Conservation (phyloP, 2,888 invertebrate species). For the Caenorhabditis plicata region DNA sequence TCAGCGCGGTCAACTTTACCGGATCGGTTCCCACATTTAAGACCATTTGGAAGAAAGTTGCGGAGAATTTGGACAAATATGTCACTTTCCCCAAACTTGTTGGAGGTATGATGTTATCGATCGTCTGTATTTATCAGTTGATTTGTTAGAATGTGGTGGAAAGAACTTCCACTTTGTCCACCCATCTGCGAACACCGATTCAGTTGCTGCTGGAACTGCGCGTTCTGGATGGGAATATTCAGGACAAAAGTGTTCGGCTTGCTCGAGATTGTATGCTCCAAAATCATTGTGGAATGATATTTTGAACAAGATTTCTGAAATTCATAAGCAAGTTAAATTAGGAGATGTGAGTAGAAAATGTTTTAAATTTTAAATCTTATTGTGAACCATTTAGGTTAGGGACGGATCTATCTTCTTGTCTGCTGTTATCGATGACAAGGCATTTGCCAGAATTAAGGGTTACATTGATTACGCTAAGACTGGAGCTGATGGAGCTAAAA, state of each 20-base stretch:
- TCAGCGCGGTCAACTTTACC: slow-evolving; percentile 92
- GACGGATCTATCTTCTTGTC: slow-evolving; percentile 75
- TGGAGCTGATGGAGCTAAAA: slow-evolving; percentile 69
- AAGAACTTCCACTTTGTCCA: slow-evolving; percentile 99
- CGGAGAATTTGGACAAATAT: slow-evolving; percentile 81
- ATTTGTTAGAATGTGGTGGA: slow-evolving; percentile 83
- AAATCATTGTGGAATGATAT: slow-evolving; percentile 81
- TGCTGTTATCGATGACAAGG: slow-evolving; percentile 92
- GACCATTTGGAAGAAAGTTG: slow-evolving; percentile 88
- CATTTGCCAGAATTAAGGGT: slow-evolving; percentile 83
- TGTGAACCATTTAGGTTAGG: slow-evolving; percentile 46
- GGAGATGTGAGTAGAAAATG: slow-evolving; percentile 78
- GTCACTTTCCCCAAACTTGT: slow-evolving; percentile 88
- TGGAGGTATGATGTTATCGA: slow-evolving; percentile 66
- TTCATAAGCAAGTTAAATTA: slow-evolving; percentile 78
- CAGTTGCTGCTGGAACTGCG: slow-evolving; percentile 80
- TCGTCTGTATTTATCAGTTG: background rate
- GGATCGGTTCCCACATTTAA: slow-evolving; percentile 80
- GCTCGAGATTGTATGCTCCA: slow-evolving; percentile 93
- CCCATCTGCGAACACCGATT: slow-evolving; percentile 80
- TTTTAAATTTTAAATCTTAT: slow-evolving; percentile 2
- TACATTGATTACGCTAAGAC: slow-evolving; percentile 85
- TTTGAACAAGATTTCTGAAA: slow-evolving; percentile 74
- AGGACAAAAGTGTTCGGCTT: slow-evolving; percentile 93
- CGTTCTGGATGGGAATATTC: slow-evolving; percentile 88